Base-by-base conservation (phyloP, 2,113 vertebrate species). In the Ancistrus triradiatus region DNA sequence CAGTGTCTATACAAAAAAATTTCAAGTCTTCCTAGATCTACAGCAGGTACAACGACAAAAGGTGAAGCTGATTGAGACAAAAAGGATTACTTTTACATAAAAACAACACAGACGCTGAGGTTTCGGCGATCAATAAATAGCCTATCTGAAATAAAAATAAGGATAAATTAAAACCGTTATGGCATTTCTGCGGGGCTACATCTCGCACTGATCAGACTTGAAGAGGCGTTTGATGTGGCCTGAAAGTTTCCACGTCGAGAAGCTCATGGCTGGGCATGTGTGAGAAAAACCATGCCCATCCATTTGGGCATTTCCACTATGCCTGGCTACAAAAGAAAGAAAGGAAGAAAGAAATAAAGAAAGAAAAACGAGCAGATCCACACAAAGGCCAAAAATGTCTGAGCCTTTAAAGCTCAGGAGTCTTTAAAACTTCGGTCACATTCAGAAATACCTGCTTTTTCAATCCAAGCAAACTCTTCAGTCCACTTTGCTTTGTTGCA, bases 91-190 rank as follows among this genome's bases (percentile, higher is more conserved):
- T 40, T 31, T 31, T 4, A 31, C n/a, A n/a, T n/a, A n/a, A n/a
- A n/a, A n/a, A n/a, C n/a, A 31, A 31, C 27, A 31, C 27, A 3
- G 3, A 7, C 3, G 7, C 27, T 31, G 7, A 31, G 27, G 3
- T 7, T 31, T 80, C 62, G 47, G 49, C 69, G 60, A 58, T 73
- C 17, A 87, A 88, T 86, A 88, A 85, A 87, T 82, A 83, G 53
- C 25, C 53, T 38, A 66, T 3, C 66, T 37, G 60, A 69, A 59
- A 72, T 75, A 62, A 72, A 72, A 35, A 72, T 73, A 83, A 60
- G 7, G 64, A 65, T 89, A 85, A 86, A 86, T 9, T 83, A 82
- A 78, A 50, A 78, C 53, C 10, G 70, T 59, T 78, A 81, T 69
- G 81, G 69, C 82, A 83, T 86, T 55, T 80, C 65, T 58, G 70